These are phyloP conservation scores for Pangasius macronema DNA, from an alignment of 2,797 vertebrate species.

Conservation along the genomic window DNA sequence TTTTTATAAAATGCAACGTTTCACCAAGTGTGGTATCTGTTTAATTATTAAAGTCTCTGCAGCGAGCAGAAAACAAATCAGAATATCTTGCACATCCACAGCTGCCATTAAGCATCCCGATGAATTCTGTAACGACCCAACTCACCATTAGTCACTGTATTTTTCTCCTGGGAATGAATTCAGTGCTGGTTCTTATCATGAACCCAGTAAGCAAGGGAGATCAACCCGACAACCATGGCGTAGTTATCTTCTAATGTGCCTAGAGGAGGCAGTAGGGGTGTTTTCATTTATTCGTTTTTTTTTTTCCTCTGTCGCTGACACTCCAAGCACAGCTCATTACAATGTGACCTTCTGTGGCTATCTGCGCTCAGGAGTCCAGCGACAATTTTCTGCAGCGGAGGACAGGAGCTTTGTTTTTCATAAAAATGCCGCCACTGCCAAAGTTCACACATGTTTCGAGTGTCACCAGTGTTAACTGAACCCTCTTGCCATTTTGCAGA, in stretches of 20 bases:
- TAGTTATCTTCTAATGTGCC: slow-evolving; percentile 32
- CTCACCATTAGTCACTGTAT: slow-evolving; percentile 25
- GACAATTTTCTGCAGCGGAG: neutral
- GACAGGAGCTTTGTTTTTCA: neutral
- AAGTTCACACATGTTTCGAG: slow-evolving; percentile 11
- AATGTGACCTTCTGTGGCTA: slow-evolving; percentile 43
- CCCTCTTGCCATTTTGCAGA: slow-evolving; percentile 17
- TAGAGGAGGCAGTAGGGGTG: slow-evolving; percentile 32
- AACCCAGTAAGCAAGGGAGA: slow-evolving; percentile 35
- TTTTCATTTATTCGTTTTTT: neutral
- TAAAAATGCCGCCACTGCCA: neutral
- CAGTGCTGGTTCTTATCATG: slow-evolving; percentile 34
- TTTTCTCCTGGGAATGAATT: slow-evolving; percentile 36
- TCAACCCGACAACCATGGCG: slow-evolving; percentile 36
- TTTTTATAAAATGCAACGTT: slow-evolving; percentile 49
- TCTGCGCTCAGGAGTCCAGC: slow-evolving; percentile 17
- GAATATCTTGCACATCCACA: slow-evolving; percentile 16
- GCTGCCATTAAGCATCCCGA: slow-evolving; percentile 3
- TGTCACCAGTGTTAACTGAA: neutral
- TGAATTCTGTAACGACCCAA: slow-evolving; percentile 39
- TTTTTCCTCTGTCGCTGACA: neutral
- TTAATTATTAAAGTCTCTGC: slow-evolving; percentile 54
- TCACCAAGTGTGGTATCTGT: slow-evolving; percentile 20
- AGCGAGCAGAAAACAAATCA: slow-evolving; percentile 42
- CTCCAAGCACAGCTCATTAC: slow-evolving; percentile 30